These are phyloP conservation scores for Chaetorhynchus papuensis DNA, from an alignment of 2,113 vertebrate species.

Conservation along the genomic window DNA sequence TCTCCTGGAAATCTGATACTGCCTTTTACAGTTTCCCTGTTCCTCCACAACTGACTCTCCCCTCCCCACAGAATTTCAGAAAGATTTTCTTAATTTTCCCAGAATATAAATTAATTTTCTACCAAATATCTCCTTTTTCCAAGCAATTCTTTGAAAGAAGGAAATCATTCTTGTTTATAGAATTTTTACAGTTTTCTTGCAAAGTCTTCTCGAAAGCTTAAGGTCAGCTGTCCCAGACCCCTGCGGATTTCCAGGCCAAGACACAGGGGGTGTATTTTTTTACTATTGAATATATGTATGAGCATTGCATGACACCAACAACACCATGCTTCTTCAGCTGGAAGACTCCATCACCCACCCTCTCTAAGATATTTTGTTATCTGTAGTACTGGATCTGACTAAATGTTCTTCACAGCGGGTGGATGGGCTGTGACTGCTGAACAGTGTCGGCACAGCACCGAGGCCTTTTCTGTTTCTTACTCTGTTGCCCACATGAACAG, in stretches of 20 bases:
- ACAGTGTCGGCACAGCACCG: accelerated
- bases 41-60: neutral
- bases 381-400: accelerated
- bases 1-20: neutral
- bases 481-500: accelerated
- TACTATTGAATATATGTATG: accelerated
- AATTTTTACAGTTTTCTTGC: neutral
- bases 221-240: neutral
- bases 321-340: accelerated
- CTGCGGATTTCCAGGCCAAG: neutral
- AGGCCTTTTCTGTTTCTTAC: neutral
- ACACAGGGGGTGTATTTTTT: neutral
- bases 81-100: neutral
- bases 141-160: neutral
- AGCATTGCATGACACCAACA: accelerated
- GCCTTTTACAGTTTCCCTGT: neutral
- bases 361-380: too few relatives aligned
- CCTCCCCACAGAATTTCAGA: neutral
- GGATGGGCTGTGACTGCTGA: accelerated
- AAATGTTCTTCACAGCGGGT: accelerated
- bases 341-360: too few relatives aligned
- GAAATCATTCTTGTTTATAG: neutral
- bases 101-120: neutral
- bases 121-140: neutral
- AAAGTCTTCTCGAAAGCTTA: neutral